Conservation (phyloP, 2,888 invertebrate species). For the Chloromyia formosa region DNA sequence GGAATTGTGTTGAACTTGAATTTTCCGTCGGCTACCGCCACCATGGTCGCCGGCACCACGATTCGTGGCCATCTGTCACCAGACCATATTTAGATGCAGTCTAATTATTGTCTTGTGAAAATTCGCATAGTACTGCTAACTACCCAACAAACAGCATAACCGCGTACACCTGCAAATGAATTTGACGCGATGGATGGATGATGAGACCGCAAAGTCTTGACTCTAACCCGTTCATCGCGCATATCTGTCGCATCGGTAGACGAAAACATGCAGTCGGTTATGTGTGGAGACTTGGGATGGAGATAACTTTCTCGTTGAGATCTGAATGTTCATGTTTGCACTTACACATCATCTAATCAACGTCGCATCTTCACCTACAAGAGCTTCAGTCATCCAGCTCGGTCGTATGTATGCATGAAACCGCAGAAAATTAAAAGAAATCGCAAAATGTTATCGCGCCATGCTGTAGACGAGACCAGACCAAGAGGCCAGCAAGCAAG, state of each 20-base stretch:
- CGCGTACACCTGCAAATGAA: background rate
- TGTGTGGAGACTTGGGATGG: background rate
- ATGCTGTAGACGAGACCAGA: background rate
- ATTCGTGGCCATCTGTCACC: background rate
- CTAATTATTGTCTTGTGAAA: slow-evolving; percentile 17
- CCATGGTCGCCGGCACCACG: background rate
- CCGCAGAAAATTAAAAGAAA: background rate
- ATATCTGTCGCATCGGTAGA: background rate
- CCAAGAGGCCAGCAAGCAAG: background rate
- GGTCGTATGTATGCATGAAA: background rate
- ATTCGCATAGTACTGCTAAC: slow-evolving; percentile 23
- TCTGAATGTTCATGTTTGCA: background rate
- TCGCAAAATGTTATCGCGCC: background rate
- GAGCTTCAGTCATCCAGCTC: too few species aligned
- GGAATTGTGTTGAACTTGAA: slow-evolving; percentile 28
- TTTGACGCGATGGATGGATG: background rate
- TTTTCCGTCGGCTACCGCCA: background rate
- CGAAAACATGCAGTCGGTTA: too few species aligned
- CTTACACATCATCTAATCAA: background rate
- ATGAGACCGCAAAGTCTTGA: background rate
- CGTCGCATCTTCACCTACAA: too few species aligned
- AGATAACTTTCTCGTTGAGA: background rate
- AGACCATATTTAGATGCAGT: slow-evolving; percentile 5
- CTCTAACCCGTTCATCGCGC: background rate
- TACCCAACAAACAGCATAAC: background rate